phyloP scores from a whole-genome alignment of 2,797 vertebrate genomes.

The Sebastes vulpes region DNA sequence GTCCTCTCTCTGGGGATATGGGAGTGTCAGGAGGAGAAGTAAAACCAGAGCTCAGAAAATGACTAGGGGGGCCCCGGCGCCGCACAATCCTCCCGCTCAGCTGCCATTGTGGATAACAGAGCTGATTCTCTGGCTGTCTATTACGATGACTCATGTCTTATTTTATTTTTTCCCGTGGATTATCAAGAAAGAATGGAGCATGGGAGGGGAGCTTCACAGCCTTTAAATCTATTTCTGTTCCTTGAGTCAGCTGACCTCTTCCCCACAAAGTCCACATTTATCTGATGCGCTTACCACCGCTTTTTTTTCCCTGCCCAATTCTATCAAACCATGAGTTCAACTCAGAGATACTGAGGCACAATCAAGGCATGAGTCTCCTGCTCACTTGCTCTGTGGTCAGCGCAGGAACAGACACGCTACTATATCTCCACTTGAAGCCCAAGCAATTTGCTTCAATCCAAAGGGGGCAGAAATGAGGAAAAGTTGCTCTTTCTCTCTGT shows the following conservation, averaged over 20 bases:
- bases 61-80: conserved; percentile 15
- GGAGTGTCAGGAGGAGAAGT: conserved; percentile 61
- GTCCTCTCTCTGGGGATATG: conserved; percentile 65
- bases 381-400: conserved; percentile 45
- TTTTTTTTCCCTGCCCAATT: conserved; percentile 30
- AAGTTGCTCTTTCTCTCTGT: conserved; percentile 7
- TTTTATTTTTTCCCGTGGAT: conserved; percentile 66
- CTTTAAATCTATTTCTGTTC: conserved; percentile 64
- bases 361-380: conserved; percentile 25
- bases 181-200: conserved; percentile 62
- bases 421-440: conserved; percentile 51
- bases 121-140: conserved; percentile 69
- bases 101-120: conserved; percentile 67
- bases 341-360: conserved; percentile 51
- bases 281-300: conserved; percentile 44
- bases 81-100: conserved; percentile 41
- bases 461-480: conserved; percentile 39
- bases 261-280: conserved; percentile 50
- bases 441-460: conserved; percentile 54
- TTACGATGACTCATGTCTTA: conserved; percentile 72
- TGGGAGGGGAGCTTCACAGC: conserved; percentile 35
- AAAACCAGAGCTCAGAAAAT: conserved; percentile 65
- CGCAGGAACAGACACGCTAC: conserved; percentile 16
- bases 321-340: conserved; percentile 52
- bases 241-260: conserved; percentile 47